Evolutionary conservation across 2,888 invertebrate species (phyloP), one percentile per base, ranked within the genome.

Genomic region (Diplazon laetatorius): DNA sequence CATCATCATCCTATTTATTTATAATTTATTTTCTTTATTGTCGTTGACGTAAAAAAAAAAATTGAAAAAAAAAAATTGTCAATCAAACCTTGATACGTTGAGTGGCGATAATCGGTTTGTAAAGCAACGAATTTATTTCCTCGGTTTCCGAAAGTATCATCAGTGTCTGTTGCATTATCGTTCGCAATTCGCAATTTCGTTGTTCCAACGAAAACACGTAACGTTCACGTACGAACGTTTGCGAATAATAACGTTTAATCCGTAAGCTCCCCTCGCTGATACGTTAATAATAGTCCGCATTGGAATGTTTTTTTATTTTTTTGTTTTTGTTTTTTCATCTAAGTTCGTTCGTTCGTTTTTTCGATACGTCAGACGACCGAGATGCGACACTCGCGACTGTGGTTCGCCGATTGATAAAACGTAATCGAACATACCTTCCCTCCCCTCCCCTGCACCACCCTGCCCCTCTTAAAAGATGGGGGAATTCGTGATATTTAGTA

Each of bases 51-150:
- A 14, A 50, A 9, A 12, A 50, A 14, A 37, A 1, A n/a, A n/a
- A n/a, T n/a, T n/a, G n/a, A n/a, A n/a, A n/a, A 9, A 30, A 5
- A 16, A 35, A 42, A 48, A 60, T 59, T 22, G n/a, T n/a, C n/a
- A n/a, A n/a, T n/a, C n/a, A n/a, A n/a, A 95, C 96, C 94, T 95
- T 96, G 87, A 96, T 95, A 62, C 96, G 93, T 87, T 95, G 94
- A 82, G 94, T 94, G 3, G 88, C 83, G 75, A 84, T 87, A 46
- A 91, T 88, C 3, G 90, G 91, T 48, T 86, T 86, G 60, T 89
- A 86, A 12, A 91, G 84, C 30, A 86, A 81, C 16, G 87, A 85
- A 81, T 90, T 88, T 59, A 91, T 87, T 83, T 90, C 89, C 78
- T 89, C 87, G 81, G 81, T 86, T 85, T 91, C 89, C 39, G 88